Base-by-base conservation (phyloP, 2,888 invertebrate species). In the Hecatera dysodea region DNA sequence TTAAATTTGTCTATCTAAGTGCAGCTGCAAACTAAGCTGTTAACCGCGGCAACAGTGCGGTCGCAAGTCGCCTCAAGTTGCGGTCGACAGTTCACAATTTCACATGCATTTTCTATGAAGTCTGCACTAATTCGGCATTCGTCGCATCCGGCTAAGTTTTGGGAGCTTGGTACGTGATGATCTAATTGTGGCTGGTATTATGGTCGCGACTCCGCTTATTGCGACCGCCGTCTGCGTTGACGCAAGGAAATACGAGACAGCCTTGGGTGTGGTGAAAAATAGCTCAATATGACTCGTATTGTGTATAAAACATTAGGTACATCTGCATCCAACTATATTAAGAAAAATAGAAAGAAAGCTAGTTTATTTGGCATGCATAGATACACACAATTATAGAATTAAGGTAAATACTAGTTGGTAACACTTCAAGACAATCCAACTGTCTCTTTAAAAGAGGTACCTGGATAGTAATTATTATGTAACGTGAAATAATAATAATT, bases 91-190 rank as follows among this genome's bases (percentile, higher is more conserved):
- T 77, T 64, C 61, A 64, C 83, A 79, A 71, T 48, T 69, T 64
- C 61, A 64, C 83, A 79, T 79, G 82, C 61, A 79, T 79, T 79
- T 79, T 79, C 50, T 67, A 79, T 79, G 78, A 72, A 72, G 61
- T 72, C 57, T 64, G 82, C 48, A 36, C 73, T 62, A 78, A 79
- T 79, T 82, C 65, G 55, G 80, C 55, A 53, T 65, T 78, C 61
- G 64, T 72, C 79, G 64, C 67, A 64, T 62, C 64, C 27, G 67
- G 29, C 33, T 17, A 62, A 82, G 61, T 79, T 78, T 67, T n/a
- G 22, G 19, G 29, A 55, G 36, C 29, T 55, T 24, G 56, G 53
- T 67, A 53, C 24, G 46, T 82, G 82, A 67, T 67, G 56, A 59
- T 73, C n/a, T 79, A 67, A 67, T 67, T 62, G 63, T 81, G 71